Evolutionary conservation across 2,888 invertebrate genomes (phyloP).

Genomic region (Folsomia candida): DNA sequence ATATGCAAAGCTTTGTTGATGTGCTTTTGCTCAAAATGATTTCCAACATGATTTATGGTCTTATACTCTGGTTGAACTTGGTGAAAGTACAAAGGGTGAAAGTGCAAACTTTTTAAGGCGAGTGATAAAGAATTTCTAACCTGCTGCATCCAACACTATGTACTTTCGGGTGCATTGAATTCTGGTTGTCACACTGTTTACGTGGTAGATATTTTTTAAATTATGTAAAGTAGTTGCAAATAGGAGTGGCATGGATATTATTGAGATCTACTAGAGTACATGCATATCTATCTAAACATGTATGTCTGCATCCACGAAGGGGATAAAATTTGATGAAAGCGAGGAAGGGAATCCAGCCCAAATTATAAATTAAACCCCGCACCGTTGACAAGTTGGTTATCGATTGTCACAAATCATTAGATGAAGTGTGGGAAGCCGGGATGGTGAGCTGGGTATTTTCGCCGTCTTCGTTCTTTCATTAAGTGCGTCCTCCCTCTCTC

Average conservation of each 20-base stretch:
- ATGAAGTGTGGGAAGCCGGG: neutral
- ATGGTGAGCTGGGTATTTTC: neutral
- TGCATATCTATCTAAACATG: no score
- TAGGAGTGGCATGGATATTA: no score
- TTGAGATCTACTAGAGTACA: no score
- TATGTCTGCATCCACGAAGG: no score
- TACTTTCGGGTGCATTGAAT: no score
- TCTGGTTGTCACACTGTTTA: neutral
- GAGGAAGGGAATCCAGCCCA: no score
- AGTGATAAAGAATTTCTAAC: neutral
- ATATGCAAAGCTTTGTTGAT: no score
- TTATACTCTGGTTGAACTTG: neutral
- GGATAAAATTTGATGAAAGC: no score
- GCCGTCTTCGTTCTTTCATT: neutral
- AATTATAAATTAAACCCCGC: slow-evolving; percentile 2
- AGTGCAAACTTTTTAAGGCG: neutral
- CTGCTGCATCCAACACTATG: neutral
- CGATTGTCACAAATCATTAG: slow-evolving; percentile 13
- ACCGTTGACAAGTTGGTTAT: slow-evolving; percentile 12
- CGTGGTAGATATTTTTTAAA: neutral
- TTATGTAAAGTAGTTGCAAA: neutral
- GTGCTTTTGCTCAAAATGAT: neutral
- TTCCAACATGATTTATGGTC: neutral
- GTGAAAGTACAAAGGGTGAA: neutral
- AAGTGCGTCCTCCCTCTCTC: neutral